Evolutionary conservation across 2,113 vertebrate genomes (phyloP).

Genomic region (Salvelinus alpinus): DNA sequence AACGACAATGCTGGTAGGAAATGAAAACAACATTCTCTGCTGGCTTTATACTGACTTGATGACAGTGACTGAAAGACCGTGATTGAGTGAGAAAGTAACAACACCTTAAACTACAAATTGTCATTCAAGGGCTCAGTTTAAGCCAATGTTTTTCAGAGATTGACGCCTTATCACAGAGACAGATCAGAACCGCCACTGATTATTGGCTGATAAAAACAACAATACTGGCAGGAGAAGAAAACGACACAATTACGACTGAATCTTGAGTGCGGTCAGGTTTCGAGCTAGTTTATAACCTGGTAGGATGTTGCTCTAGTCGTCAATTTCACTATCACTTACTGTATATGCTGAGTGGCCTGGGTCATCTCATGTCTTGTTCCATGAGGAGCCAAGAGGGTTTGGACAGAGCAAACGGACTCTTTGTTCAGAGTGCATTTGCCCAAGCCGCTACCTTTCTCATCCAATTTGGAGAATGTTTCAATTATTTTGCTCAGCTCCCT

Average conservation of each 20-base stretch:
- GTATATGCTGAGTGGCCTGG: too few relatives aligned
- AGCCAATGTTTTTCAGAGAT: not conserved
- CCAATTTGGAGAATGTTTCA: conserved; percentile 11
- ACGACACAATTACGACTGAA: not conserved
- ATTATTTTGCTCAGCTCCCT: conserved; percentile 3
- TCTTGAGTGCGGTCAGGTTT: not conserved
- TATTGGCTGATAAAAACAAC: not conserved
- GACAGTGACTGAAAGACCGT: not conserved
- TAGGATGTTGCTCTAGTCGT: too few relatives aligned
- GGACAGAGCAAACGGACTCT: conserved; percentile 6
- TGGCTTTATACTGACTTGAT: too few relatives aligned
- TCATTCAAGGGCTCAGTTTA: not conserved
- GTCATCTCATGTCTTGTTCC: not conserved
- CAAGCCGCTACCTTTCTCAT: not conserved
- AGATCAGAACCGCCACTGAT: not conserved
- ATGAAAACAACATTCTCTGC: not conserved
- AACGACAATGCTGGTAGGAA: not conserved
- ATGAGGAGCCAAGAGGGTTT: conserved; percentile 18
- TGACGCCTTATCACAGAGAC: conserved; percentile 1
- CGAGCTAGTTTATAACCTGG: not conserved
- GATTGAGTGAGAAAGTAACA: not conserved
- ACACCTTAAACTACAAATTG: not conserved
- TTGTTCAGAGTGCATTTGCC: conserved; percentile 19
- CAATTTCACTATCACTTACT: too few relatives aligned
- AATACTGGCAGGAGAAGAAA: not conserved